These are phyloP conservation scores for Antedon mediterranea DNA, from an alignment of 53 echinoderm and acorn worm species.

Conservation along the genomic window DNA sequence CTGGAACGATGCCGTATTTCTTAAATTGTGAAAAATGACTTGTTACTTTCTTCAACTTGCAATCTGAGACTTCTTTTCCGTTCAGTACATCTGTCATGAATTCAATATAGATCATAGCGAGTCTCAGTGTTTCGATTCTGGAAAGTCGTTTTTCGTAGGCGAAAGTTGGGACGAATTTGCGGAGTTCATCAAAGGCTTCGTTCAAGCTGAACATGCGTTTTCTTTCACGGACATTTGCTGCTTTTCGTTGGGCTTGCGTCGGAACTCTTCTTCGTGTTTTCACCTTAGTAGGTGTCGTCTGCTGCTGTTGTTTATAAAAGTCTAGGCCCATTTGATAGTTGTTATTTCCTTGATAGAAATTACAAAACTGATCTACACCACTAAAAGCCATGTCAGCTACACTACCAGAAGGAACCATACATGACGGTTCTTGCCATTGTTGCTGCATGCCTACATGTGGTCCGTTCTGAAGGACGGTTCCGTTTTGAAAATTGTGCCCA, in stretches of 20 bases:
- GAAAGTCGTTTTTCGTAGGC: constrained; percentile 57
- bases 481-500: not conserved
- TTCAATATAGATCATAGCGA: constrained; percentile 70
- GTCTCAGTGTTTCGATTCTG: constrained; percentile 65
- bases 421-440: not conserved
- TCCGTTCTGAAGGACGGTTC: not conserved
- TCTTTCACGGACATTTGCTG: constrained; percentile 75
- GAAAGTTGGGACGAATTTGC: constrained; percentile 64
- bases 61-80: constrained; percentile 16
- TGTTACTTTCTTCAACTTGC: constrained; percentile 9
- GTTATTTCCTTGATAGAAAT: not conserved
- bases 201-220: constrained; percentile 73
- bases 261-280: constrained; percentile 54
- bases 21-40: not conserved
- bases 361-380: not conserved
- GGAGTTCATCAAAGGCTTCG: constrained; percentile 69
- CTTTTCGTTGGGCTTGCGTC: constrained; percentile 58
- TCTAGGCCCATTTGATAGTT: not conserved
- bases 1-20: not conserved
- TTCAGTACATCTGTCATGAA: constrained; percentile 47
- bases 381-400: not conserved
- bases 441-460: not conserved
- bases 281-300: not conserved
- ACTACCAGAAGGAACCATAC: not conserved
- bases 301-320: not conserved